Percentiles rank a stretch among this genome's conserved stretches.
Conservation (phyloP, 2,888 invertebrate species). For the Yponomeuta sedellus region DNA sequence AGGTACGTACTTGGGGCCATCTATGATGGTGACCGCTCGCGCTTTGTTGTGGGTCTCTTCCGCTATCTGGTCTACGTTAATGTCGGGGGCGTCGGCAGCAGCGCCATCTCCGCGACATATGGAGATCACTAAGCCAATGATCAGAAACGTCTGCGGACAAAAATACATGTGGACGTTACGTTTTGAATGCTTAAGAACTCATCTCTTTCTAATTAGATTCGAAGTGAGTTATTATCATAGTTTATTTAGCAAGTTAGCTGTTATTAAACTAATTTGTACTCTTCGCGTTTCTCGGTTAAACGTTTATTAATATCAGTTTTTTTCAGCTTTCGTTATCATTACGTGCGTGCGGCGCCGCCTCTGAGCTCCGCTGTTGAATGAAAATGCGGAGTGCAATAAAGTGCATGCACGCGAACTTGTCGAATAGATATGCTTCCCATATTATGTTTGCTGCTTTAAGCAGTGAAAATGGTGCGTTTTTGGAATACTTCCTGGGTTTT, state of each 20-base stretch:
- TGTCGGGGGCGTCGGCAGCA: constrained; percentile 41
- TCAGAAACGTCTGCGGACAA: constrained; percentile 63
- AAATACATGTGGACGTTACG: constrained; percentile 13
- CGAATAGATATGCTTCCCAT: not conserved
- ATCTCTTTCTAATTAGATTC: not conserved
- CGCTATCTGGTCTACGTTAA: constrained; percentile 52
- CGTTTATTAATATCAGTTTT: not conserved
- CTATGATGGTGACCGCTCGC: constrained; percentile 47
- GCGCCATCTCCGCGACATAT: constrained; percentile 55
- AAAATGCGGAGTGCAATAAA: not conserved
- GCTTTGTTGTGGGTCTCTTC: constrained; percentile 46
- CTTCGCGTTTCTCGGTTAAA: not conserved
- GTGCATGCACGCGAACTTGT: not conserved
- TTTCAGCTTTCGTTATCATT: constrained; percentile 2
- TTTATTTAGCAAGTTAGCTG: not conserved
- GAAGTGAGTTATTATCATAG: not conserved
- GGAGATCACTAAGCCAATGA: constrained; percentile 66
- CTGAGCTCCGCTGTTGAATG: not conserved
- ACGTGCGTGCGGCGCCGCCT: constrained; percentile 5
- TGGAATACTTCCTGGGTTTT: not conserved
- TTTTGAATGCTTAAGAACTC: not conserved
- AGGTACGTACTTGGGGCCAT: constrained; percentile 49
- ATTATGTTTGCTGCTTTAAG: not conserved
- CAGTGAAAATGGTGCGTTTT: not conserved
- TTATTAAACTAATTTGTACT: not conserved